These are phyloP conservation scores for Eidolon helvum DNA, from an alignment of 2,113 vertebrate genomes.

Conservation along the genomic window DNA sequence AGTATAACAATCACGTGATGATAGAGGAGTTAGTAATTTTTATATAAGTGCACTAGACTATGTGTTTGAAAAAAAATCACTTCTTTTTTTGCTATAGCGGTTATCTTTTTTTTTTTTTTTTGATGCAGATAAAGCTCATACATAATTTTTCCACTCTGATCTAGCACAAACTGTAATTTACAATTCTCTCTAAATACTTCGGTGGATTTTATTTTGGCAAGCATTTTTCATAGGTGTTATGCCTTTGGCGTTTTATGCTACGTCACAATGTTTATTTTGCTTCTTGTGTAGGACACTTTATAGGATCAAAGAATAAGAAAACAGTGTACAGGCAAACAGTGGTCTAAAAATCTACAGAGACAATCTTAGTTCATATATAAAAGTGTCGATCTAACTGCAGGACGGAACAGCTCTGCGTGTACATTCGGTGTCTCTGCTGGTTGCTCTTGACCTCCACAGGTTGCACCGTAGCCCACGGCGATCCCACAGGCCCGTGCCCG, in stretches of 20 bases:
- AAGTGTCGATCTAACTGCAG: constrained; percentile 71
- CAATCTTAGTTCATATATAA: constrained; percentile 69
- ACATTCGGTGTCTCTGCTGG: constrained; percentile 56
- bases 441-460: constrained; percentile 54
- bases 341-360: constrained; percentile 77
- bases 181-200: constrained; percentile 5
- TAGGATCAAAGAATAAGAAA: constrained; percentile 75
- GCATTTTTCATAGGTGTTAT: constrained; percentile 63
- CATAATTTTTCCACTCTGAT: neutral
- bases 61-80: neutral
- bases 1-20: neutral
- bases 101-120: neutral
- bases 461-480: constrained; percentile 58
- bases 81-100: neutral
- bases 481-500: constrained; percentile 67
- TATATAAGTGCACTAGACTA: neutral
- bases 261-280: constrained; percentile 41
- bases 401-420: constrained; percentile 57
- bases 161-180: neutral
- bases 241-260: constrained; percentile 67
- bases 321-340: constrained; percentile 62
- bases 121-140: neutral
- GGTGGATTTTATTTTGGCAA: constrained; percentile 48
- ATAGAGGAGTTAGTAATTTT: constrained; percentile 9
- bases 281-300: constrained; percentile 59